Conservation (phyloP, 2,888 invertebrate genomes). For the Oeneis ivallda region DNA sequence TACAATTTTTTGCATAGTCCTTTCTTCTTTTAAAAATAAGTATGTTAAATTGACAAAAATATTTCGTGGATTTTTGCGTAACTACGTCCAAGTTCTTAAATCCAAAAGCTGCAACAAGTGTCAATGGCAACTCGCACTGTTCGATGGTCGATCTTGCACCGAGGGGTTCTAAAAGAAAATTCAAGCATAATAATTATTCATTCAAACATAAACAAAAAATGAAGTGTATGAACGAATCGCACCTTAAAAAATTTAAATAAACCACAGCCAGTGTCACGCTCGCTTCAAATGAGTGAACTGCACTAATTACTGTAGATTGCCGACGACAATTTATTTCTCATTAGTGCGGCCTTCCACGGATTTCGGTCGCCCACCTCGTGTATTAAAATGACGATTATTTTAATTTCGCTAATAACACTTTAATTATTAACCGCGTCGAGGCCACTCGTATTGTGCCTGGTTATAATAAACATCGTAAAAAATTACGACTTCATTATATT, state of each 20-base stretch:
- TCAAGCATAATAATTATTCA: too few species aligned
- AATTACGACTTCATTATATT: constrained; percentile 5
- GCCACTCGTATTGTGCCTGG: constrained; percentile 45
- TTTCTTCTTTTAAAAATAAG: too few species aligned
- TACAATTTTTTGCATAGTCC: too few species aligned
- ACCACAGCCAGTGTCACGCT: constrained; percentile 61
- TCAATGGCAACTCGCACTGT: too few species aligned
- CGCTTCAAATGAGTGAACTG: constrained; percentile 66
- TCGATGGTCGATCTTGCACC: too few species aligned
- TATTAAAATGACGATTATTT: constrained; percentile 65
- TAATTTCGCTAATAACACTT: constrained; percentile 80
- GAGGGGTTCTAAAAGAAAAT: too few species aligned
- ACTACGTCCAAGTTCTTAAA: too few species aligned
- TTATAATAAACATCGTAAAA: constrained; percentile 28
- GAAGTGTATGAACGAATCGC: constrained; percentile 39
- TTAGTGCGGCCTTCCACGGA: constrained; percentile 69
- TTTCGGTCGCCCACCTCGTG: constrained; percentile 69
- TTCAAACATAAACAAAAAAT: neutral
- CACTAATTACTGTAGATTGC: constrained; percentile 71
- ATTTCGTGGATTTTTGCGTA: too few species aligned
- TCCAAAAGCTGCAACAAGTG: too few species aligned
- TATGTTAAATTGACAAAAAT: too few species aligned
- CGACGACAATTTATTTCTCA: constrained; percentile 80
- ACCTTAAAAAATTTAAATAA: constrained; percentile 56
- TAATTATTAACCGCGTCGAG: constrained; percentile 65